Percentiles rank a stretch among this genome's conserved stretches.
phyloP scores from a whole-genome alignment of 64 coral and sea anemone species.

The Montipora capricornis region DNA sequence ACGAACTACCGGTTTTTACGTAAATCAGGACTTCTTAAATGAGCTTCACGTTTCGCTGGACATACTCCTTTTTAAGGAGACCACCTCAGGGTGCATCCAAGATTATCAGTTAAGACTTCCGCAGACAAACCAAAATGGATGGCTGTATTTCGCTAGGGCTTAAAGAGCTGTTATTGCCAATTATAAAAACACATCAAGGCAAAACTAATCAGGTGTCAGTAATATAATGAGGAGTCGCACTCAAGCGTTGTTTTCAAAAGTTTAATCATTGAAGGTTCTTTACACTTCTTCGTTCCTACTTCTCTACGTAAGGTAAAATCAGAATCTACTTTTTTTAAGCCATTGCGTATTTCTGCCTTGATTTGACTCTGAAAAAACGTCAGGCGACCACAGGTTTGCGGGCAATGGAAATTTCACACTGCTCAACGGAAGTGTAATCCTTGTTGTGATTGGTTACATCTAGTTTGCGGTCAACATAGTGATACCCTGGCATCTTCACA shows the following conservation, averaged over 20 bases:
- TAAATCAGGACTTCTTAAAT: neutral
- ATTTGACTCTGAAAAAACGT: neutral
- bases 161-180: conserved; percentile 9
- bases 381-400: neutral
- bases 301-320: neutral
- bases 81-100: too few species aligned
- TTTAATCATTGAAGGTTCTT: neutral
- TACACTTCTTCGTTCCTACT: neutral
- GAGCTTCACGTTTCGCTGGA: neutral
- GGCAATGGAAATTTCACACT: neutral
- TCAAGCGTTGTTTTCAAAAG: neutral
- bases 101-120: neutral
- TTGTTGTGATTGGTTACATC: too few species aligned
- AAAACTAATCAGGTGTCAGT: neutral
- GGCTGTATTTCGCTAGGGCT: conserved; percentile 5
- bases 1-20: neutral
- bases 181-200: neutral
- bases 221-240: neutral
- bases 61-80: neutral
- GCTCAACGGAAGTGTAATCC: neutral
- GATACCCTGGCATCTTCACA: too few species aligned
- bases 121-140: neutral
- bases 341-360: neutral
- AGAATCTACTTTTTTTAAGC: neutral
- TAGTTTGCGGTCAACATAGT: too few species aligned